Conservation (phyloP, 2,888 invertebrate genomes). For the Galerucella pusilla region DNA sequence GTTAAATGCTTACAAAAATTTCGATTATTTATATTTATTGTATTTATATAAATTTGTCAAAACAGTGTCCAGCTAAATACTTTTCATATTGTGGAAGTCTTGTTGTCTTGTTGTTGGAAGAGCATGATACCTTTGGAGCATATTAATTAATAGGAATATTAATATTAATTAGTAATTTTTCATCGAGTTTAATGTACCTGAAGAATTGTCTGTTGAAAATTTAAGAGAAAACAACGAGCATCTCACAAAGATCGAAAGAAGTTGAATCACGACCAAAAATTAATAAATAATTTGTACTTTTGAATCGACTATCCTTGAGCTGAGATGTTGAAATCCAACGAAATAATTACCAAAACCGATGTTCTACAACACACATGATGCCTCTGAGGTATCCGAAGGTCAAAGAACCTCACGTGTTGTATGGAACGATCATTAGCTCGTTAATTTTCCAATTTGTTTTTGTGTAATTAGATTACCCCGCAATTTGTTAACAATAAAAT, state of each 20-base stretch:
- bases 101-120: no score
- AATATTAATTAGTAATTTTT: not conserved
- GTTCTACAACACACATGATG: conserved; percentile 34
- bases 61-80: no score
- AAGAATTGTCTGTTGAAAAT: not conserved
- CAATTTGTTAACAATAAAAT: conserved; percentile 9
- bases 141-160: not conserved
- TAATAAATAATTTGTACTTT: conserved; percentile 38
- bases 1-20: no score
- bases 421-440: conserved; percentile 4
- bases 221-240: not conserved
- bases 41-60: no score
- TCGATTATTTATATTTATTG: no score
- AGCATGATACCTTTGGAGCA: no score
- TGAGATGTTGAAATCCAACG: conserved; percentile 38
- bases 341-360: conserved; percentile 37
- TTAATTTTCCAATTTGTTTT: conserved; percentile 11
- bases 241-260: conserved; percentile 16
- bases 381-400: conserved; percentile 36
- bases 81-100: no score
- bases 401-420: conserved; percentile 33
- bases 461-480: conserved; percentile 14
- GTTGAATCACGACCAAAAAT: conserved; percentile 31
- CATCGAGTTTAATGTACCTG: no score
- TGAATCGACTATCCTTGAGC: conserved; percentile 36